Conservation (phyloP, 2,113 vertebrate species). For the Ornithorhynchus anatinus region DNA sequence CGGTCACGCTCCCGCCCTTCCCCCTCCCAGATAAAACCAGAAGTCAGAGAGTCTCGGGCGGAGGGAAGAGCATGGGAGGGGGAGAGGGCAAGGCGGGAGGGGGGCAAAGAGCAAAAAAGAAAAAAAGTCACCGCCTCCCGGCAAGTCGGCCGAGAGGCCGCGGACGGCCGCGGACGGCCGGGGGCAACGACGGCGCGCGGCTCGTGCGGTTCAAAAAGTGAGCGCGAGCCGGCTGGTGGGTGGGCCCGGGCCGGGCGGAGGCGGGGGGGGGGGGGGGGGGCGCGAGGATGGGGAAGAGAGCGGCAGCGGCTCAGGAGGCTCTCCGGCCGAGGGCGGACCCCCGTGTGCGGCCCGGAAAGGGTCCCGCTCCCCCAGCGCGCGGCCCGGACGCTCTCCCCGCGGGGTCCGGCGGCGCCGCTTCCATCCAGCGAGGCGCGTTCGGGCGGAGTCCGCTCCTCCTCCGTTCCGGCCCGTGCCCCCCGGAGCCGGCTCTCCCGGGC, state of each 20-base stretch:
- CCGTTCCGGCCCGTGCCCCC: background rate
- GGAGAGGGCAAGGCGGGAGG: conserved; percentile 40
- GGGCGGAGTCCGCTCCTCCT: background rate
- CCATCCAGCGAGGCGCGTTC: conserved; percentile 16
- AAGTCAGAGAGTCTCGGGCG: conserved; percentile 38
- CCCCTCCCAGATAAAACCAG: conserved; percentile 53
- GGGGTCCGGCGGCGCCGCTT: background rate
- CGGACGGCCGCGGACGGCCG: too few species aligned
- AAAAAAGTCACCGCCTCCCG: conserved; percentile 31
- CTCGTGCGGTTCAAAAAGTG: background rate
- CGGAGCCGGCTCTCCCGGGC: background rate
- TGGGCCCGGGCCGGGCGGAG: background rate
- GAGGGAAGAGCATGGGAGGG: conserved; percentile 41
- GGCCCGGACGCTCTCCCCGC: background rate
- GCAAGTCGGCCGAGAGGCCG: background rate
- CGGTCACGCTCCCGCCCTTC: conserved; percentile 37
- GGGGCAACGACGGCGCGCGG: conserved; percentile 15
- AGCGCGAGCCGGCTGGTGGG: conserved; percentile 18
- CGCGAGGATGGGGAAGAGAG: background rate
- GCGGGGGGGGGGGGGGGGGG: background rate
- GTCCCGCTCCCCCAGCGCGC: background rate
- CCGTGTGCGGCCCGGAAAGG: too few species aligned
- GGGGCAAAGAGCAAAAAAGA: background rate
- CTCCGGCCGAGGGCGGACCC: too few species aligned
- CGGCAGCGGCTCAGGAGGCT: background rate